Conservation (phyloP, 2,888 invertebrate species). For the Acanthopleura granulata region DNA sequence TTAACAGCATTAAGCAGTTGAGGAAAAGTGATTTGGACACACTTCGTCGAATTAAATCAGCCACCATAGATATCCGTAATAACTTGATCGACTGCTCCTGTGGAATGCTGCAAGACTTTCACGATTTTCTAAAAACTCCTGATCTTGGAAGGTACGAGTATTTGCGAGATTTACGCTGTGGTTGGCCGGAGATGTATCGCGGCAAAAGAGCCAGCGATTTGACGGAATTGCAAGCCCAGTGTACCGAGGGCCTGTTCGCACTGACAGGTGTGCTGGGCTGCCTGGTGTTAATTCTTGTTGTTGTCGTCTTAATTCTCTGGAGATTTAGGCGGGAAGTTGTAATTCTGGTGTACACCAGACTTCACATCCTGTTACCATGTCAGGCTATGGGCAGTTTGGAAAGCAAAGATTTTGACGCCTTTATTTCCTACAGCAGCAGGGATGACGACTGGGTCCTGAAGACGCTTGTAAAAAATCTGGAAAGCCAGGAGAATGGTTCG, state of each 20-base stretch:
- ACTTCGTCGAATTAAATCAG: slow-evolving; percentile 18
- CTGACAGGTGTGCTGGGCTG: slow-evolving; percentile 29
- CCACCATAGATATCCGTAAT: slow-evolving; percentile 42
- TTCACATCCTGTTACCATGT: slow-evolving; percentile 54
- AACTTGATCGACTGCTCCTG: slow-evolving; percentile 51
- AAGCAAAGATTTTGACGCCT: slow-evolving; percentile 79
- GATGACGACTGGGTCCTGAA: slow-evolving; percentile 89
- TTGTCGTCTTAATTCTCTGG: slow-evolving; percentile 25
- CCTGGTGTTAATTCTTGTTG: slow-evolving; percentile 26
- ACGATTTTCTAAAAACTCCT: background rate
- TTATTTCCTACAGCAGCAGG: slow-evolving; percentile 89
- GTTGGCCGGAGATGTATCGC: background rate
- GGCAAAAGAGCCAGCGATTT: background rate
- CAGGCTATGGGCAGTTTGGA: slow-evolving; percentile 21
- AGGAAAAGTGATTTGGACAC: background rate
- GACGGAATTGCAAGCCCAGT: background rate
- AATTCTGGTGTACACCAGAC: slow-evolving; percentile 50
- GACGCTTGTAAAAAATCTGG: slow-evolving; percentile 83
- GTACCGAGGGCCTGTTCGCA: background rate
- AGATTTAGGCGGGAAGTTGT: slow-evolving; percentile 41
- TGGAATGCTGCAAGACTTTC: slow-evolving; percentile 19
- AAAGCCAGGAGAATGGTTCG: slow-evolving; percentile 75
- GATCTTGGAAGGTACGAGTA: slow-evolving; percentile 14
- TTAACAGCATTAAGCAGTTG: background rate
- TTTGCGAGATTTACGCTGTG: background rate